Conservation (phyloP, 1,140 invertebrate genomes). For the Hydropsyche tenuis region DNA sequence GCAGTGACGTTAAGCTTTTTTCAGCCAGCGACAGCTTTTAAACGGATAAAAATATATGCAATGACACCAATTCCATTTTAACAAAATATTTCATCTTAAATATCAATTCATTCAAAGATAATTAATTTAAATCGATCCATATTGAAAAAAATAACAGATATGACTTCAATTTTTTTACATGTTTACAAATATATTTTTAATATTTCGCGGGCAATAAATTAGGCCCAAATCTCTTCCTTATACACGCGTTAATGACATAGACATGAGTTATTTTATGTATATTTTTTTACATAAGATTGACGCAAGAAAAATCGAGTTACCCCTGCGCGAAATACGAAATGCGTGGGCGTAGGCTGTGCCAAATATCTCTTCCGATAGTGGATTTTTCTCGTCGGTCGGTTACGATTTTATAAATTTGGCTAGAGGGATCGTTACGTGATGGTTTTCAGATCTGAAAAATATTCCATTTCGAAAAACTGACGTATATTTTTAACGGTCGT, state of each 20-base stretch:
- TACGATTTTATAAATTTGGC: conserved; percentile 44
- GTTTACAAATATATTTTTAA: neutral
- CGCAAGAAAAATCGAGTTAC: conserved; percentile 43
- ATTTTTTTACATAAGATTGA: conserved; percentile 42
- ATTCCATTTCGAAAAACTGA: neutral
- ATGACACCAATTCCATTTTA: no score
- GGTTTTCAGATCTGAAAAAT: neutral
- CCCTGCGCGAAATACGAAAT: conserved; percentile 33
- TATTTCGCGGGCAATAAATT: neutral
- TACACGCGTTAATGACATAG: neutral
- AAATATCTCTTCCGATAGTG: conserved; percentile 49
- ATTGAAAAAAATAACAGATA: no score
- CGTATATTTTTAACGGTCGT: no score
- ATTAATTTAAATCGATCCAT: no score
- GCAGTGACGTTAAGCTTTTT: no score
- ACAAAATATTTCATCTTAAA: no score
- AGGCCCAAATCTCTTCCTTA: conserved; percentile 10
- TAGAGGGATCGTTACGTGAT: conserved; percentile 40
- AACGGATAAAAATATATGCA: no score
- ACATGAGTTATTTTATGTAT: conserved; percentile 7
- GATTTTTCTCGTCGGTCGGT: conserved; percentile 43
- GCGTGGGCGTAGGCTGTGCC: conserved; percentile 47
- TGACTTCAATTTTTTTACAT: neutral
- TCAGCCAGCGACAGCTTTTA: no score
- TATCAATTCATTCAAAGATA: no score